Base-by-base conservation (phyloP, 2,888 invertebrate species). In the Glaucopsyche alexis region DNA sequence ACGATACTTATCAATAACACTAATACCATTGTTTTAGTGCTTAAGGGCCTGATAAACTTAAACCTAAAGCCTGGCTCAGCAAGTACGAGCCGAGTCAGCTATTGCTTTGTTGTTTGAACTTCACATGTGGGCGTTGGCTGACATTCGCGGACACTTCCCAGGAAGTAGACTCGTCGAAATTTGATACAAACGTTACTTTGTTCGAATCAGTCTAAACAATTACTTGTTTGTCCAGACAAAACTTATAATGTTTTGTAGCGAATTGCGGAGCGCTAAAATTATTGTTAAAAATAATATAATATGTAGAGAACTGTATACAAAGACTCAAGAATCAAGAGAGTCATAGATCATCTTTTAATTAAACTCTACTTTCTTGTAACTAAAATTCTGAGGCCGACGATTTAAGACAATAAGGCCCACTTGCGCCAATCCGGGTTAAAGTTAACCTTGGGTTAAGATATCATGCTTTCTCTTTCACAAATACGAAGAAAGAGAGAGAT, bases 81-180 rank as follows among this genome's bases (percentile, higher is more conserved):
- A 29, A 6, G 29, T 13, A 19, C 19, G 3, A 55, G 60, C 60
- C 13, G 13, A 60, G 14, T 60, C 29, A 60, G 60, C 60, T 11
- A 60, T 38, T 38, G 60, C 55, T 55, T 55, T 55, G 55, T 55
- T 7, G 55, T 55, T 7, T 47, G 60, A n/a, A 60, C 16, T 19
- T 60, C 11, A 60, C 60, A 29, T 38, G 60, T 60, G 60, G 60
- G 60, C 60, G 60, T 60, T 9, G 29, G 14, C 19, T 29, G 60
- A 60, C 19, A 19, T 19, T 9, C 19, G 7, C 14, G 9, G 16
- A 16, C 29, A 67, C 45, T 45, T 67, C 67, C 42, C 19, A 45
- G 67, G 67, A 67, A 67, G 67, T 45, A 11, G 16, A 42, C 19
- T 67, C 16, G 67, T 16, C 45, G 67, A 67, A 67, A 67, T 67